phyloP scores from a whole-genome alignment of 2,113 vertebrate species.

The Bucco capensis region DNA sequence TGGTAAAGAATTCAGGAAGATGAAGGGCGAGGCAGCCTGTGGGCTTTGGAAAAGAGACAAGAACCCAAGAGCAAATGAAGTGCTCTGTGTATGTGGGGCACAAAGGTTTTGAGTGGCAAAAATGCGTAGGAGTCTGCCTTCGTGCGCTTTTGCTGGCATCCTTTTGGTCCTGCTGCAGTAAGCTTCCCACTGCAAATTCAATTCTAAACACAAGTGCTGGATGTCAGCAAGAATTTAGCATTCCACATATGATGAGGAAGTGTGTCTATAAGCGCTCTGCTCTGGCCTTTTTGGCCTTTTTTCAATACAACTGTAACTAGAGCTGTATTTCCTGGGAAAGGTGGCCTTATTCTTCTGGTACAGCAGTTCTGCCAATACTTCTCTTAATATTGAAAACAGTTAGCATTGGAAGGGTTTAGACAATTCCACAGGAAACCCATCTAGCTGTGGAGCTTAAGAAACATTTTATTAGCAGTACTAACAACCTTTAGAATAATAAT shows the following conservation, averaged over 20 bases:
- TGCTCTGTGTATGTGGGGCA: background rate
- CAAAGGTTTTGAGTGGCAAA: background rate
- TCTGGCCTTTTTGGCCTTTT: constrained; percentile 41
- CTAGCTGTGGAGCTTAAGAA: constrained; percentile 51
- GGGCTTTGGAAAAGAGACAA: constrained; percentile 52
- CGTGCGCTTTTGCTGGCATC: background rate
- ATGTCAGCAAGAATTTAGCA: constrained; percentile 22
- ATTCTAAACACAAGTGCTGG: background rate
- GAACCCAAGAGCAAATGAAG: constrained; percentile 13
- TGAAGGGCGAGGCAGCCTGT: constrained; percentile 61
- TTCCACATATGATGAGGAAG: constrained; percentile 14
- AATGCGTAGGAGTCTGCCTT: background rate
- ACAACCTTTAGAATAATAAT: constrained; percentile 56
- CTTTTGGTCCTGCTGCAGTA: background rate
- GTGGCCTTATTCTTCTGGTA: constrained; percentile 39
- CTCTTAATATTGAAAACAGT: constrained; percentile 57
- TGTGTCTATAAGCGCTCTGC: constrained; percentile 32
- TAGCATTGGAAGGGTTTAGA: constrained; percentile 51
- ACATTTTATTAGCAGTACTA: constrained; percentile 59
- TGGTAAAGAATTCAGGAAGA: constrained; percentile 63
- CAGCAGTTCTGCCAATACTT: constrained; percentile 55
- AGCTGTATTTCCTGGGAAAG: constrained; percentile 57
- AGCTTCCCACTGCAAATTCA: background rate
- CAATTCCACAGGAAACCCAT: constrained; percentile 68
- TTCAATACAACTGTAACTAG: constrained; percentile 48